Base-by-base conservation (phyloP, 2,888 invertebrate genomes). In the Zelleria hepariella region DNA sequence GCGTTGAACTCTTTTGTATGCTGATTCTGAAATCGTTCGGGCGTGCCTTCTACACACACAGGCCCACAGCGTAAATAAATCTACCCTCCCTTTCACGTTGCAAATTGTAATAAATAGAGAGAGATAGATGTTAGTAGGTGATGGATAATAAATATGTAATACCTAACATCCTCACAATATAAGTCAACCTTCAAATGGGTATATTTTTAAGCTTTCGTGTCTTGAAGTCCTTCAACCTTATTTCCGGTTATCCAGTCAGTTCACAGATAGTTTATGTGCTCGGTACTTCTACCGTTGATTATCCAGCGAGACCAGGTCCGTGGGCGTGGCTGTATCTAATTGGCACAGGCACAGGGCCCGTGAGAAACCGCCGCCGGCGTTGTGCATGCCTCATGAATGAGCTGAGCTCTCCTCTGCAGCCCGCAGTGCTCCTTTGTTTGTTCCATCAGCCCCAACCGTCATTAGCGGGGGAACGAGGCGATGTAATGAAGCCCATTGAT, bases 321-420 rank as follows among this genome's bases (percentile, higher is more conserved):
- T 18, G 58, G 57, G 60, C 32, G 32, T 51, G 58, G 24, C 25
- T 51, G 47, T 20, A 27, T 27, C 25, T 59, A 59, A 59, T 55
- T 59, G 59, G 55, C 58, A 25, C 49, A 10, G 58, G 47, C 48
- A 23, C 32, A n/a, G 21, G 5, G 5, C 26, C 48, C 56, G 59
- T 59, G 59, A 49, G 59, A 59, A 56, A 47, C 49, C 21, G 59
- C 59, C 59, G 10, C 26, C 49, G 56, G 59, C 59, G 15, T 23
- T 47, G n/a, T 27, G 58, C 57, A 57, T 58, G 51, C 58, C 27
- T 49, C 51, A 47, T 57, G 55, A 55, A 55, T 55, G 55, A 55
- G 7, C 32, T 53, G 25, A 53, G 49, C 49, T 20, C 51, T 51
- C 8, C 10, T 51, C 20, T 21, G 8, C 20, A 26, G 25, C 10